Evolutionary conservation across 2,797 vertebrate genomes (phyloP).

Genomic region (Scyliorhinus canicula): DNA sequence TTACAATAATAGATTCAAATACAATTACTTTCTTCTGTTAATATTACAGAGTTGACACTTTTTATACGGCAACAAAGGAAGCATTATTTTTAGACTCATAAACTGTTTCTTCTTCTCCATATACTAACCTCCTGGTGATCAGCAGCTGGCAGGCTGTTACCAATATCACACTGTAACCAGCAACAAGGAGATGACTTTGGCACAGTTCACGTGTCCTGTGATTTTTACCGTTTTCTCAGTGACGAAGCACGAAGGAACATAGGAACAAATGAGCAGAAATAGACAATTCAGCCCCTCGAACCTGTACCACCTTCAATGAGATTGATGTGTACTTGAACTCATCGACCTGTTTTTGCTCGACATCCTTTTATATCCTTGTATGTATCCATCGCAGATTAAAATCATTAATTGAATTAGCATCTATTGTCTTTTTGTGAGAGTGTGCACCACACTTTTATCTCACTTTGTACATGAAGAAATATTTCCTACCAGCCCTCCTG

Average conservation of each 20-base stretch:
- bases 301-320: not conserved
- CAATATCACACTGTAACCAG: no score
- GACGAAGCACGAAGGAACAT: not conserved
- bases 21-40: not conserved
- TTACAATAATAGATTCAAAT: not conserved
- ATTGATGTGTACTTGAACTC: not conserved
- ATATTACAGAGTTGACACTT: not conserved
- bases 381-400: not conserved
- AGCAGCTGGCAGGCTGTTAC: not conserved
- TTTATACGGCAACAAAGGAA: not conserved
- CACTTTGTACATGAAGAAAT: not conserved
- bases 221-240: not conserved
- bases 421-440: not conserved
- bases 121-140: not conserved
- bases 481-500: not conserved
- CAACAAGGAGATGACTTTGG: not conserved
- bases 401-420: not conserved
- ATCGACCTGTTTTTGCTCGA: not conserved
- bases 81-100: not conserved
- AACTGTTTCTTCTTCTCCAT: not conserved
- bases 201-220: not conserved
- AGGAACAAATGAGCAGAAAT: not conserved
- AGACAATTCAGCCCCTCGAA: not conserved
- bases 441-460: not conserved
- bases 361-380: not conserved